A percentile compares a stretch with the other conserved stretches of the same genome.
Evolutionary conservation across 2,113 vertebrate species (phyloP).

Genomic region (Picathartes gymnocephalus): DNA sequence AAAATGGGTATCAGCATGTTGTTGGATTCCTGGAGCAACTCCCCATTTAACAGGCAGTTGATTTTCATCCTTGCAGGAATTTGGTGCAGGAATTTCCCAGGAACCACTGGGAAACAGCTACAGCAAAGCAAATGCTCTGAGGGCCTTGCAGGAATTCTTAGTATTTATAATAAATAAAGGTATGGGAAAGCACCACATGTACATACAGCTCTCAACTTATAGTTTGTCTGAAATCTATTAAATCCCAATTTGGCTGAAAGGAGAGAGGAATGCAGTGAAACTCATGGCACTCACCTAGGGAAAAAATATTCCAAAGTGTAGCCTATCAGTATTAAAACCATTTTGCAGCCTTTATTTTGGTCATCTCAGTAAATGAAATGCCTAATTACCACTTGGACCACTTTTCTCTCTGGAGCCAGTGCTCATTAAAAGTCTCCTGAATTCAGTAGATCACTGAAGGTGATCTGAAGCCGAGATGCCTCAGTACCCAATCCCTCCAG

Average conservation of each 20-base stretch:
- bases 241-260: background rate
- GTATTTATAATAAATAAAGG: background rate
- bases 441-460: background rate
- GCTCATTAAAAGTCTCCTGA: background rate
- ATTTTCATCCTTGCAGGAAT: background rate
- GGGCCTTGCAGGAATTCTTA: background rate
- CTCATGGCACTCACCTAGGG: background rate
- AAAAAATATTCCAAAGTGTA: background rate
- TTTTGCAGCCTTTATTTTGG: background rate
- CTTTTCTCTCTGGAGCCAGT: background rate
- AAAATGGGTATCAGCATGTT: background rate
- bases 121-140: background rate
- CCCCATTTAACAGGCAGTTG: background rate
- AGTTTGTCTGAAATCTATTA: background rate
- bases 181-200: background rate
- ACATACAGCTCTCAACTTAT: background rate
- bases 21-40: background rate
- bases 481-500: background rate
- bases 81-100: no score
- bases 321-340: background rate
- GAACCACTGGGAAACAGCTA: background rate
- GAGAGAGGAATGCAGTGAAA: background rate
- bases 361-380: background rate
- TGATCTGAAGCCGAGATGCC: background rate
- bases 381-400: background rate